Percentiles rank a stretch among this genome's conserved stretches.
These are phyloP conservation scores for Solea solea DNA, from an alignment of 2,113 vertebrate species.

Conservation along the genomic window DNA sequence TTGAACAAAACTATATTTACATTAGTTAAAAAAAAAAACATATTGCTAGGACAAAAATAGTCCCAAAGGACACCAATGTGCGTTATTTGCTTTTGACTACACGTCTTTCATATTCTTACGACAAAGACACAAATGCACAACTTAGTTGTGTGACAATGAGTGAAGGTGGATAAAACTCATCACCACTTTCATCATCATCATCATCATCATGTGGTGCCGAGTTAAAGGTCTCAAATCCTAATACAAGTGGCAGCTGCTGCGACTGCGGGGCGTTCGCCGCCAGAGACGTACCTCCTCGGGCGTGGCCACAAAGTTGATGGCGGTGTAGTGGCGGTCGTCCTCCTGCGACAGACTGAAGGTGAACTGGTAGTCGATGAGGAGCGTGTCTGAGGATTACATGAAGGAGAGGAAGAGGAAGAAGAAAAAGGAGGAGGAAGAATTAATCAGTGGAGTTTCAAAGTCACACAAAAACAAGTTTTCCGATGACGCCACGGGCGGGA, in stretches of 20 bases:
- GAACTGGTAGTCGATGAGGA: constrained; percentile 99
- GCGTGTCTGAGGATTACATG: constrained; percentile 86
- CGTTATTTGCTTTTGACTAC: no score
- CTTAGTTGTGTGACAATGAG: background rate
- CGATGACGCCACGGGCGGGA: constrained; percentile 16
- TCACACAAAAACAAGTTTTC: constrained; percentile 29
- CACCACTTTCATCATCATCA: background rate
- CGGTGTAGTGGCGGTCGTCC: constrained; percentile 97
- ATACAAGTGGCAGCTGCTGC: constrained; percentile 39
- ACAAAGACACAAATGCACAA: background rate
- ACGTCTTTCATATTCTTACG: no score
- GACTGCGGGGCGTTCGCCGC: constrained; percentile 10
- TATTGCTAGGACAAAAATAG: no score
- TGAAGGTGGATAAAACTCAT: background rate
- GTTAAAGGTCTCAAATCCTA: constrained; percentile 20
- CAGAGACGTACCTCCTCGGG: constrained; percentile 90
- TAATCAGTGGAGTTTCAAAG: constrained; percentile 47
- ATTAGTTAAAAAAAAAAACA: no score
- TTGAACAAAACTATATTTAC: no score
- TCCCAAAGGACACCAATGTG: no score
- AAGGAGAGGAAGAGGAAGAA: constrained; percentile 29
- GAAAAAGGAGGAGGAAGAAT: background rate
- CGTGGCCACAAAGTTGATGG: constrained; percentile 98
- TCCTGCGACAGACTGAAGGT: constrained; percentile 99
- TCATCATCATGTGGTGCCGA: background rate